Percentiles rank a stretch among this genome's conserved stretches.
Conservation (phyloP, 2,888 invertebrate genomes). For the Rhamnusium bicolor region DNA sequence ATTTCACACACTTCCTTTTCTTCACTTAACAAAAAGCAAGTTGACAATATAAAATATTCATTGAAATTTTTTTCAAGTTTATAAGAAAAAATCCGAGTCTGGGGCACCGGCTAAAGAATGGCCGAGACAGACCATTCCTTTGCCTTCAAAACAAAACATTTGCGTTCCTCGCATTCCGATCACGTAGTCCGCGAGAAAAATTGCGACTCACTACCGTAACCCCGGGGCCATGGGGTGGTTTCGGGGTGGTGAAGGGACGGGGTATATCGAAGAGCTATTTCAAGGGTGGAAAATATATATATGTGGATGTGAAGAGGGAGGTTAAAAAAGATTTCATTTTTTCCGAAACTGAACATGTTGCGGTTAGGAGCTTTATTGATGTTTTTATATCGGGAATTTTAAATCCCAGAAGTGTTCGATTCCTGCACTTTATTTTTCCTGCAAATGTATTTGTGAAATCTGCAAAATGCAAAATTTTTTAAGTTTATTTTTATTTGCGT, state of each 20-base stretch:
- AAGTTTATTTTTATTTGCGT: too few relatives aligned
- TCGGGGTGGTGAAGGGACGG: slow-evolving; percentile 50
- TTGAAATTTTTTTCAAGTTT: slow-evolving; percentile 11
- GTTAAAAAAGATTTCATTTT: slow-evolving; percentile 71
- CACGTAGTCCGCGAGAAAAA: slow-evolving; percentile 72
- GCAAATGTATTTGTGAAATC: slow-evolving; percentile 9
- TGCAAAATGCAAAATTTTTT: not conserved
- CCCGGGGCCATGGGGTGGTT: slow-evolving; percentile 60
- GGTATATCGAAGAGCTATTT: slow-evolving; percentile 69
- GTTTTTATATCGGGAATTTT: slow-evolving; percentile 66
- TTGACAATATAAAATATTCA: slow-evolving; percentile 13
- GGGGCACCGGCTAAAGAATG: slow-evolving; percentile 22
- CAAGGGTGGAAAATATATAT: slow-evolving; percentile 68
- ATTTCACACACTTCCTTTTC: not conserved
- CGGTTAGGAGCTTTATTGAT: slow-evolving; percentile 68
- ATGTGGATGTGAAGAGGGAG: slow-evolving; percentile 63
- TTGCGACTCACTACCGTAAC: slow-evolving; percentile 70
- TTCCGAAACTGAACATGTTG: slow-evolving; percentile 70
- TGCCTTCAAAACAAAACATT: slow-evolving; percentile 68
- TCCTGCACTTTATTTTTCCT: slow-evolving; percentile 24
- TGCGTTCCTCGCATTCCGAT: slow-evolving; percentile 66
- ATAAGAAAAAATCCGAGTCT: slow-evolving; percentile 1
- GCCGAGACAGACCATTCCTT: slow-evolving; percentile 44
- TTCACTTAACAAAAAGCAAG: not conserved
- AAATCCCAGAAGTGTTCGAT: slow-evolving; percentile 58